These are phyloP conservation scores for Myoxocephalus aenaeus DNA, from an alignment of 2,797 vertebrate species.

Conservation along the genomic window DNA sequence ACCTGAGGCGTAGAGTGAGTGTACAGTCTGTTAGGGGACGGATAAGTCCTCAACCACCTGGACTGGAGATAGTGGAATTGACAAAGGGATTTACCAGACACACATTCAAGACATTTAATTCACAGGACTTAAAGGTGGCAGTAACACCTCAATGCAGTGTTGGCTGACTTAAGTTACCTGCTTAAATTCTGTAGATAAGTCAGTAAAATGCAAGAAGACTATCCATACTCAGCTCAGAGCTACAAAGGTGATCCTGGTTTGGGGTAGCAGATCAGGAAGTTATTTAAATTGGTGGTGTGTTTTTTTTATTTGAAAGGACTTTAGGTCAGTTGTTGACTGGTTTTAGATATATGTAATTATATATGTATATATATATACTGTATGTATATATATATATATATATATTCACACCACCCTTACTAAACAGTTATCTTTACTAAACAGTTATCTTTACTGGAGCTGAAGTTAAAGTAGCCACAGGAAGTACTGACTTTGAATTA, in stretches of 20 bases:
- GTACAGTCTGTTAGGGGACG: conserved; percentile 26
- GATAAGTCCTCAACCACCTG: conserved; percentile 26
- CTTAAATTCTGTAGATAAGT: conserved; percentile 17
- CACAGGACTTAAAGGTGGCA: conserved; percentile 19
- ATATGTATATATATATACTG: no score
- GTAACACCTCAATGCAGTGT: conserved; percentile 21
- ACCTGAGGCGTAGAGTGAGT: conserved; percentile 37
- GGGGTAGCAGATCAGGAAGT: not conserved
- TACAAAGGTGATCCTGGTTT: not conserved
- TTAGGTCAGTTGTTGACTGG: not conserved
- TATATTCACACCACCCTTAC: not conserved
- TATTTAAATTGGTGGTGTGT: not conserved
- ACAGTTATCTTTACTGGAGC: not conserved
- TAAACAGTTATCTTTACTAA: not conserved
- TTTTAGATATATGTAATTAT: not conserved
- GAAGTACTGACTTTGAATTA: conserved; percentile 20
- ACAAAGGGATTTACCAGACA: conserved; percentile 41
- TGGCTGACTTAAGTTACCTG: conserved; percentile 19
- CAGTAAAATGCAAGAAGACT: not conserved
- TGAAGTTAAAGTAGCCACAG: conserved; percentile 25
- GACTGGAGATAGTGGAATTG: conserved; percentile 35
- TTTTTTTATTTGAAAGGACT: not conserved
- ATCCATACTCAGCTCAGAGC: not conserved
- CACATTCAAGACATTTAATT: conserved; percentile 36
- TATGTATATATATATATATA: not conserved